These are phyloP conservation scores for Peromyscus attwateri DNA, from an alignment of 2,797 vertebrate species.

Conservation along the genomic window DNA sequence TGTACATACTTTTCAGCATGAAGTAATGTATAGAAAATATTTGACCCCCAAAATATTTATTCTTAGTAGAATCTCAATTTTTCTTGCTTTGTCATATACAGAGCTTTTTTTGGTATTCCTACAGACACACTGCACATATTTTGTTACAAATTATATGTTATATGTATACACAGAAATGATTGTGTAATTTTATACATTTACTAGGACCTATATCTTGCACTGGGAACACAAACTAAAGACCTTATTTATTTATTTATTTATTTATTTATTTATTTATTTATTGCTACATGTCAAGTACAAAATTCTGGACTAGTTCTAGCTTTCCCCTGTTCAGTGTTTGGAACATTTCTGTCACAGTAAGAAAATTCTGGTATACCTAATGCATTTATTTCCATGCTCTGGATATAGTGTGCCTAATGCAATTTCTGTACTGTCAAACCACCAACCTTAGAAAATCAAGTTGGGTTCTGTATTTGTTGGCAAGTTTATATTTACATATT, in stretches of 20 bases:
- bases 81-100: background rate
- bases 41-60: background rate
- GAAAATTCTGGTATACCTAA: background rate
- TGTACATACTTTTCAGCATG: background rate
- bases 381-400: background rate
- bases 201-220: background rate
- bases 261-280: too few species aligned
- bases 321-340: background rate
- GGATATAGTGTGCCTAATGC: background rate
- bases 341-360: background rate
- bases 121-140: too few species aligned
- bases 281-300: too few species aligned
- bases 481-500: background rate
- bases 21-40: background rate
- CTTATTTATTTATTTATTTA: background rate
- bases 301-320: background rate
- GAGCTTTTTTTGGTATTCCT: background rate
- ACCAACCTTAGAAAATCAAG: background rate
- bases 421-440: background rate
- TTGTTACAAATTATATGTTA: background rate
- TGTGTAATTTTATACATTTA: background rate
- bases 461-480: background rate
- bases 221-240: background rate
- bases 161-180: background rate
- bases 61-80: background rate